A percentile compares a stretch with the other conserved stretches of the same genome.
Evolutionary conservation across 2,113 vertebrate species (phyloP).

Genomic region (Dermatemys mawii): DNA sequence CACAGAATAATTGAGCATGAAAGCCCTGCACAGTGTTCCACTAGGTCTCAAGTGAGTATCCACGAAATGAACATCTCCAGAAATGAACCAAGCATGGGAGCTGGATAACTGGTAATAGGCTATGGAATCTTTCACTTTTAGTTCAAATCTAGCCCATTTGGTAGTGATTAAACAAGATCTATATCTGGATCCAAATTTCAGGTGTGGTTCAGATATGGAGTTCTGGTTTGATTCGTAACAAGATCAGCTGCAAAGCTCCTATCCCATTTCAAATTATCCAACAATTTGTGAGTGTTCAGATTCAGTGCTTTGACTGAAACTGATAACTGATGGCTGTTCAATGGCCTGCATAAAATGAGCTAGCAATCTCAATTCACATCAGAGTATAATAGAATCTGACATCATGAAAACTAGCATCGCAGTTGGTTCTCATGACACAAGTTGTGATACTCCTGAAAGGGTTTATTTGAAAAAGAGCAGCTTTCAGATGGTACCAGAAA

Average conservation of each 20-base stretch:
- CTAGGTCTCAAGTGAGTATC: neutral
- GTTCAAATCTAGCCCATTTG: neutral
- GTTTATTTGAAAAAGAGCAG: neutral
- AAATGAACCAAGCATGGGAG: neutral
- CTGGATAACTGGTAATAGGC: neutral
- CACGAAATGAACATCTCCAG: neutral
- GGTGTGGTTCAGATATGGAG: neutral
- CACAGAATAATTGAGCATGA: neutral
- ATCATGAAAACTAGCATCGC: neutral
- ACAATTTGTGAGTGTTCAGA: neutral
- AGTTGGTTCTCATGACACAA: neutral
- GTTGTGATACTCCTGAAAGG: neutral
- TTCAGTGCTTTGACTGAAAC: neutral
- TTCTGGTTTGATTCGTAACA: neutral
- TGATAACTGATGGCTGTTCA: neutral
- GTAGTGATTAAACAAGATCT: neutral
- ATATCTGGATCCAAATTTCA: neutral
- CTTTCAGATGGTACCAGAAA: neutral
- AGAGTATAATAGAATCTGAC: neutral
- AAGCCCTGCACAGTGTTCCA: neutral
- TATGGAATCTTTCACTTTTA: neutral
- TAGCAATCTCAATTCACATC: neutral
- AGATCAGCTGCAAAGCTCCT: neutral
- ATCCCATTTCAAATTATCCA: rapidly evolving
- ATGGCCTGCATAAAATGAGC: neutral